Conservation (phyloP, 2,888 invertebrate species). For the Philereme vetulata region DNA sequence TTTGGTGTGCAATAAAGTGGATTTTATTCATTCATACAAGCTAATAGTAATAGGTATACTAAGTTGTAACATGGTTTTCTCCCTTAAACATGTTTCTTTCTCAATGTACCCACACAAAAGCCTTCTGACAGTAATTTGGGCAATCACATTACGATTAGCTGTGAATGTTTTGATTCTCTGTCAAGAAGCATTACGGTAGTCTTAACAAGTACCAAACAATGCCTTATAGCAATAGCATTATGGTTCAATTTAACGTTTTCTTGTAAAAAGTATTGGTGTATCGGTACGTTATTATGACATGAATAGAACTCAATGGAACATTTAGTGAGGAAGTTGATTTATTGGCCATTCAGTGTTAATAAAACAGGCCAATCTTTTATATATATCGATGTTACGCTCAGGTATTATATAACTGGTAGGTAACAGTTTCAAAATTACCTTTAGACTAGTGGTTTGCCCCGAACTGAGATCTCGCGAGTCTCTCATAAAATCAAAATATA, state of each 20-base stretch:
- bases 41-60: no score
- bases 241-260: not conserved
- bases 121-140: conserved; percentile 4
- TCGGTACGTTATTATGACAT: conserved; percentile 24
- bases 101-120: no score
- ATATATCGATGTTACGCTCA: no score
- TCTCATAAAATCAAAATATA: no score
- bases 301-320: conserved; percentile 20
- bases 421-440: no score
- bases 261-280: conserved; percentile 3
- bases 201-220: not conserved
- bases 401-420: no score
- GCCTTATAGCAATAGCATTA: not conserved
- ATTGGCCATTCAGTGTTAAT: conserved; percentile 1
- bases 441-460: no score
- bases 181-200: not conserved
- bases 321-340: conserved; percentile 17
- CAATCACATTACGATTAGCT: not conserved
- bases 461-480: no score
- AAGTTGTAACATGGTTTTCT: no score
- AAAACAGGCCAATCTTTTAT: conserved; percentile 6
- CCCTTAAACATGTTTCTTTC: no score
- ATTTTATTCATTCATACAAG: no score
- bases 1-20: no score
- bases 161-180: not conserved